phyloP scores from a whole-genome alignment of 2,797 vertebrate genomes.

The Coracias cyanogaster region DNA sequence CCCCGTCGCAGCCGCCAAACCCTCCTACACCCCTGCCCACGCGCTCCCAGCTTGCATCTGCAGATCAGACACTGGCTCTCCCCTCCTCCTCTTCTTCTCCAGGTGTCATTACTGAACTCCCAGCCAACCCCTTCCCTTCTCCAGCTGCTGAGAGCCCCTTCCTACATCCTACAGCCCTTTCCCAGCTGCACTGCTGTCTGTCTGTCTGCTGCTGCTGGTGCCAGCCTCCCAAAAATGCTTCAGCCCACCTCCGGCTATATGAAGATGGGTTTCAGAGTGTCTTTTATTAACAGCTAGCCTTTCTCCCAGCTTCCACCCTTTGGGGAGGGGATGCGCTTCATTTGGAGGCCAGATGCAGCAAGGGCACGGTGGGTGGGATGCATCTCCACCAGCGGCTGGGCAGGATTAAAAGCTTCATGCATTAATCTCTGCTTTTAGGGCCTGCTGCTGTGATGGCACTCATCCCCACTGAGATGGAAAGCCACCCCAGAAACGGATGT shows the following conservation, averaged over 20 bases:
- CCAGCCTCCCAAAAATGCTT: neutral
- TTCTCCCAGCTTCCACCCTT: neutral
- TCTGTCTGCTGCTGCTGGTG: neutral
- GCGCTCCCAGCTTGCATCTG: neutral
- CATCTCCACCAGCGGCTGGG: neutral
- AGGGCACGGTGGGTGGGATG: neutral
- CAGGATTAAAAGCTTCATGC: conserved; percentile 2
- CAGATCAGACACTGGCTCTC: neutral
- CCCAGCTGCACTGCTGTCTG: neutral
- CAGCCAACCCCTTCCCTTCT: neutral
- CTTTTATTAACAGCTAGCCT: neutral
- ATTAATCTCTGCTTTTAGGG: neutral
- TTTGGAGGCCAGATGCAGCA: neutral
- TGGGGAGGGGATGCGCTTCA: neutral
- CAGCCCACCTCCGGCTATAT: neutral
- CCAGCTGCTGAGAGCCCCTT: neutral
- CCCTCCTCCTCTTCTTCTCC: neutral
- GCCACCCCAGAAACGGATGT: conserved; percentile 14
- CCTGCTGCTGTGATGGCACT: neutral
- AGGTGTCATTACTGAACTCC: neutral
- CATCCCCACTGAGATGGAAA: neutral
- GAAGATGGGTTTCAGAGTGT: neutral
- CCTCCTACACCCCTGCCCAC: conserved; percentile 27
- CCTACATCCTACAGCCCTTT: neutral
- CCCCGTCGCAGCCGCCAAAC: neutral